phyloP scores from a whole-genome alignment of 2,113 vertebrate species.

The Macquaria ambigua region DNA sequence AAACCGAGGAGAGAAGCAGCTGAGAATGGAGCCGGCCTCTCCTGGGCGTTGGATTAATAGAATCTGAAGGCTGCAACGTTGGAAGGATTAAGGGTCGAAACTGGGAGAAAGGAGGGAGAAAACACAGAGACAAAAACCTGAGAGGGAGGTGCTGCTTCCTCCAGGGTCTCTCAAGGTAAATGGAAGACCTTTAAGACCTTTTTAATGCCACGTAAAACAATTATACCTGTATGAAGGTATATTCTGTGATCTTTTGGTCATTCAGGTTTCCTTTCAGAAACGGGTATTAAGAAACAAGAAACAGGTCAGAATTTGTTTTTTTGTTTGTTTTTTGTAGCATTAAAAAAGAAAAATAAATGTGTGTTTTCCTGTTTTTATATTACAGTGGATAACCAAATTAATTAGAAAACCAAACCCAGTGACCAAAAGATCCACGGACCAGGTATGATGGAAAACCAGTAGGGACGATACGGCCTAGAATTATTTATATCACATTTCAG shows the following conservation, averaged over 20 bases:
- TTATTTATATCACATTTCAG: too few species aligned
- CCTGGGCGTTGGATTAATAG: constrained; percentile 23
- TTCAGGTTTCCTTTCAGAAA: too few species aligned
- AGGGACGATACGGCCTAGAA: neutral
- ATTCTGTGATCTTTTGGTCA: too few species aligned
- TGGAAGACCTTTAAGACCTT: neutral
- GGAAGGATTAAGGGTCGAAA: neutral
- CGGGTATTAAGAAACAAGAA: too few species aligned
- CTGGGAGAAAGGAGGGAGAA: neutral
- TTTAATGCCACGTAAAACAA: neutral
- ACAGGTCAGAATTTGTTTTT: too few species aligned
- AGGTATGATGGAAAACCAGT: neutral
- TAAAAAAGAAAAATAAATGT: too few species aligned
- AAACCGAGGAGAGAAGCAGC: constrained; percentile 39
- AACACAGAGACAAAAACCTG: neutral
- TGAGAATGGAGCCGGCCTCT: constrained; percentile 8
- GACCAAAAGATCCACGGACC: too few species aligned
- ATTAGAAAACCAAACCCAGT: too few species aligned
- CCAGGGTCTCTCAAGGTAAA: neutral
- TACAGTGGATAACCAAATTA: too few species aligned
- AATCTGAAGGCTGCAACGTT: neutral
- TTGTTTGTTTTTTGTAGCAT: too few species aligned
- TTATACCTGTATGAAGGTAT: too few species aligned
- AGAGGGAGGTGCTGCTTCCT: neutral
- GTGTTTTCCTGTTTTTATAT: too few species aligned